Evolutionary conservation across 2,113 vertebrate species (phyloP).

Genomic region (Pteropus alecto): DNA sequence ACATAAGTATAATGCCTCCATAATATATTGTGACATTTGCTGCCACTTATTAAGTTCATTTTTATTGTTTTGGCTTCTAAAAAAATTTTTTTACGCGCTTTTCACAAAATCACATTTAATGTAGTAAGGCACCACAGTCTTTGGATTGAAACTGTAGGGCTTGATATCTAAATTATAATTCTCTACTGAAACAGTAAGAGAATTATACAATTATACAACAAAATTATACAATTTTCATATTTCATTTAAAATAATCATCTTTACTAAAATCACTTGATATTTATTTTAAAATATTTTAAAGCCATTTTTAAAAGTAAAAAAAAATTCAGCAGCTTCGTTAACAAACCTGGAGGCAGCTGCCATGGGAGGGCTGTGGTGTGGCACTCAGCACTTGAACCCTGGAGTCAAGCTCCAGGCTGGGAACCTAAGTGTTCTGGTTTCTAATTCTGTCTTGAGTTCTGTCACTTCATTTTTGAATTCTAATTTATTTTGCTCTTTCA

Average conservation of each 20-base stretch:
- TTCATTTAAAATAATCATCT: conserved; percentile 1
- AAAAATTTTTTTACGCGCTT: not conserved
- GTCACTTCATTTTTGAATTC: not conserved
- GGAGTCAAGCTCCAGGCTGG: not conserved
- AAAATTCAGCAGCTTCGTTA: not conserved
- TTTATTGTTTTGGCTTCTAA: conserved; percentile 22
- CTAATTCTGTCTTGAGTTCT: not conserved
- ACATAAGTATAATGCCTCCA: not conserved
- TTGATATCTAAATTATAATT: conserved; percentile 28
- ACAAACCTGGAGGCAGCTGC: not conserved
- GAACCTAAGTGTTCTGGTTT: not conserved
- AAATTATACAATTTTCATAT: not conserved
- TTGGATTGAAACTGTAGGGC: not conserved
- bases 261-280: not conserved
- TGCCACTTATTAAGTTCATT: not conserved
- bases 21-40: conserved; percentile 32
- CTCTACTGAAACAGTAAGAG: not conserved
- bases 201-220: not conserved
- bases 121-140: not conserved
- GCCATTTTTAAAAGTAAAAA: not conserved
- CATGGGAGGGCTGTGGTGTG: not conserved
- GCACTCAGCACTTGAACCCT: not conserved
- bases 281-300: conserved; percentile 39
- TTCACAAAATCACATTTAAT: not conserved
- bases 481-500: conserved; percentile 7